Evolutionary conservation across 2,113 vertebrate species (phyloP).

Genomic region (Tychaedon coryphoeus): DNA sequence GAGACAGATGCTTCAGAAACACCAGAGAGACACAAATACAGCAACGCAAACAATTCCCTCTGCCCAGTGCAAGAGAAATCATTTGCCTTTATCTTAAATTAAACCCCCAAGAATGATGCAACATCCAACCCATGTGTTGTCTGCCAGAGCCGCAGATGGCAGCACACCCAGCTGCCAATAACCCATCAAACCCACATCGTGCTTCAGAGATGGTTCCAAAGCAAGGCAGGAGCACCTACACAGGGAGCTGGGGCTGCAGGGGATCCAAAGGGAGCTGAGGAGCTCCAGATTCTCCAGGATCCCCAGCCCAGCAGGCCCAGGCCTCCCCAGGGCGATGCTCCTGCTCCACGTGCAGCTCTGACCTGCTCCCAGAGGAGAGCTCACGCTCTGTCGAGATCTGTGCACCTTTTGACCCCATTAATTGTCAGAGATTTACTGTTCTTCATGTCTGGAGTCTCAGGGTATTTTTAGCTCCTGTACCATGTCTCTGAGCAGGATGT

Average conservation of each 20-base stretch:
- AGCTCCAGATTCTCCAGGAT: not conserved
- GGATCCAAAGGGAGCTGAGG: not conserved
- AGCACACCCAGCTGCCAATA: not conserved
- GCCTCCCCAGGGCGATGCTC: rapidly evolving
- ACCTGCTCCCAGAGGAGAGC: not conserved
- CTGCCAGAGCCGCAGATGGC: not conserved
- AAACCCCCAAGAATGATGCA: not conserved
- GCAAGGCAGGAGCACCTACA: not conserved
- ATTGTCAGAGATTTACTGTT: not conserved
- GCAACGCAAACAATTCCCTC: not conserved
- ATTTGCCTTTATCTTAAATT: not conserved
- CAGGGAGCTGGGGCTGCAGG: not conserved
- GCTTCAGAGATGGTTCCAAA: not conserved
- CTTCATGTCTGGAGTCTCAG: not conserved
- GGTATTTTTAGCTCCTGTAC: not conserved
- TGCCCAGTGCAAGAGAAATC: not conserved
- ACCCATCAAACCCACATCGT: not conserved
- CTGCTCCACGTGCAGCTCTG: rapidly evolving
- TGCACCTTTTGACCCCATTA: not conserved
- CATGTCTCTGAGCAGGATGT: not conserved
- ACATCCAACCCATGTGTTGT: rapidly evolving
- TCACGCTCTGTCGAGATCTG: rapidly evolving
- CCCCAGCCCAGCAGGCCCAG: not conserved
- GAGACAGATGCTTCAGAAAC: not conserved
- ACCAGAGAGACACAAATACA: not conserved